Conservation (phyloP, 2,797 vertebrate genomes). For the Hemitrygon akajei region DNA sequence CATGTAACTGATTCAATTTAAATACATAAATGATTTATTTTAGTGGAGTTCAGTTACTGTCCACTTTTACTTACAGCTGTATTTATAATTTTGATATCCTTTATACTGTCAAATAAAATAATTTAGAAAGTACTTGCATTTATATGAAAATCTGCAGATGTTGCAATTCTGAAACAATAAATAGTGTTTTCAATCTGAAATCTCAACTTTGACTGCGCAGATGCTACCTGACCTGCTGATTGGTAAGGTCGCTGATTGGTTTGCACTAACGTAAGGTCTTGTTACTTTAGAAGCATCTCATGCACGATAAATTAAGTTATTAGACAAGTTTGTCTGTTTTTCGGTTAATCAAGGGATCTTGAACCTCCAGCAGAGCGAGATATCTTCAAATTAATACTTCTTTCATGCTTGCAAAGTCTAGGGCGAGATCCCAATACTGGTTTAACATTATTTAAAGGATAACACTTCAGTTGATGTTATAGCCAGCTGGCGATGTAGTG, state of each 20-base stretch:
- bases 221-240: too few relatives aligned
- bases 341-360: neutral
- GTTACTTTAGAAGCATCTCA: too few relatives aligned
- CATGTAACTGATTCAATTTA: neutral
- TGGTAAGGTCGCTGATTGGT: too few relatives aligned
- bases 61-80: too few relatives aligned
- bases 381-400: neutral
- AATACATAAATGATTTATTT: neutral
- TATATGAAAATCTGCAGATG: too few relatives aligned
- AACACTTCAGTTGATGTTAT: neutral
- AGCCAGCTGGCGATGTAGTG: neutral
- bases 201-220: too few relatives aligned
- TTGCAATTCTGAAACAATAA: too few relatives aligned
- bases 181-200: too few relatives aligned
- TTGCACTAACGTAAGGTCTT: neutral
- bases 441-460: neutral
- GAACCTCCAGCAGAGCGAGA: too few relatives aligned
- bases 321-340: too few relatives aligned
- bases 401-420: too few relatives aligned
- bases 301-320: neutral
- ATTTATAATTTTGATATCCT: neutral
- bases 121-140: too few relatives aligned
- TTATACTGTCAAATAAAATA: neutral
- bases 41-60: neutral
- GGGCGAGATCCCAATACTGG: neutral